A percentile compares a stretch with the other conserved stretches of the same genome.
Conservation (phyloP, 2,888 invertebrate genomes). For the Eristalinus aeneus region DNA sequence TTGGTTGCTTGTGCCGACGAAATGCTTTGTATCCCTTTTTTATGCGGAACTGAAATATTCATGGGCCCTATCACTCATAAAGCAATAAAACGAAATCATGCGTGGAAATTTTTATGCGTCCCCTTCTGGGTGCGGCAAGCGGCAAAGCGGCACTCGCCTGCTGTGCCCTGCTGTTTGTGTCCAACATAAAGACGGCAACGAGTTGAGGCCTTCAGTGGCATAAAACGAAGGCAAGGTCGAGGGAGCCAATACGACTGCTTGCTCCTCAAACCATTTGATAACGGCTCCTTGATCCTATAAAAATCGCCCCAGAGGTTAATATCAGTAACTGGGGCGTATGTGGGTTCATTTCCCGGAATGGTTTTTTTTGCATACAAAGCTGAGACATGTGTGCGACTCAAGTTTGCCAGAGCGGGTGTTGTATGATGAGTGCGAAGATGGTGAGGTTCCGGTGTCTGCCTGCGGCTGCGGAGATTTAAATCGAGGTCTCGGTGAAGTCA, state of each 20-base stretch:
- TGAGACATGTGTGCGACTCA: slow-evolving; percentile 9
- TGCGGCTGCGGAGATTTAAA: slow-evolving; percentile 48
- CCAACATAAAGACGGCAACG: slow-evolving; percentile 25
- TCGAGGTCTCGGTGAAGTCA: slow-evolving; percentile 30
- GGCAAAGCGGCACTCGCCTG: slow-evolving; percentile 3
- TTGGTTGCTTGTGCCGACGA: slow-evolving; percentile 15
- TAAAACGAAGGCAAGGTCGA: slow-evolving; percentile 14
- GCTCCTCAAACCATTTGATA: slow-evolving; percentile 45
- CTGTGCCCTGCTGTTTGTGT: slow-evolving; percentile 37
- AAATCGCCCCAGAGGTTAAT: slow-evolving; percentile 68
- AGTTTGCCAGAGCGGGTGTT: neutral
- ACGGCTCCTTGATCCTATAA: slow-evolving; percentile 30
- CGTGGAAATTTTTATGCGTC: slow-evolving; percentile 79
- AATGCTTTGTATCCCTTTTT: slow-evolving; percentile 30
- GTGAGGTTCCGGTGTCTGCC: slow-evolving; percentile 37
- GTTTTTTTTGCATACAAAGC: slow-evolving; percentile 48
- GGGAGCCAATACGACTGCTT: neutral
- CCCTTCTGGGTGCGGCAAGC: slow-evolving; percentile 1
- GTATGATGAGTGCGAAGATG: slow-evolving; percentile 41
- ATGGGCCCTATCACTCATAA: slow-evolving; percentile 75
- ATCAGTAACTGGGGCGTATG: slow-evolving; percentile 66
- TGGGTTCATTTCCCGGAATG: slow-evolving; percentile 42
- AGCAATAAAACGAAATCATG: slow-evolving; percentile 81
- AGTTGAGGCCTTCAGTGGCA: slow-evolving; percentile 41
- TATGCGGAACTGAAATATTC: slow-evolving; percentile 71